phyloP scores from a whole-genome alignment of 2,797 vertebrate genomes.

The Arctocebus calabarensis region DNA sequence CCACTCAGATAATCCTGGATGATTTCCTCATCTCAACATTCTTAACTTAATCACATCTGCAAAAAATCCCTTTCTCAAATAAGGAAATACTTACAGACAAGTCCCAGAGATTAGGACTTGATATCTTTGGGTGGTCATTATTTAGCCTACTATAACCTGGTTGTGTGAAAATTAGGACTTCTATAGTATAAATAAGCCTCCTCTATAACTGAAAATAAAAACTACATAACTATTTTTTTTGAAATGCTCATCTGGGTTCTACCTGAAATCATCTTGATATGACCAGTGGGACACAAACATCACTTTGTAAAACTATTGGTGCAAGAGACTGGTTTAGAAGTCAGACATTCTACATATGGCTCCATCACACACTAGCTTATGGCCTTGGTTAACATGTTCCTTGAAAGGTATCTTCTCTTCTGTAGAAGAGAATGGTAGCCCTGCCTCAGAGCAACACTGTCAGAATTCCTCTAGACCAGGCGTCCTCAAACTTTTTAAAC shows the following conservation, averaged over 20 bases:
- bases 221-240: background rate
- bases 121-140: background rate
- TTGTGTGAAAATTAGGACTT: slow-evolving; percentile 17
- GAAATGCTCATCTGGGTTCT: background rate
- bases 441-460: background rate
- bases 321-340: background rate
- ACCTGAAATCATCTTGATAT: background rate
- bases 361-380: background rate
- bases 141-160: background rate
- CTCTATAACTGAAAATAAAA: slow-evolving; percentile 33
- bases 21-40: background rate
- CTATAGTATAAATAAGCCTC: background rate
- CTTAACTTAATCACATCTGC: slow-evolving; percentile 21
- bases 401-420: background rate
- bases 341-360: slow-evolving; percentile 40
- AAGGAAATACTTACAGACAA: background rate
- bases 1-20: background rate
- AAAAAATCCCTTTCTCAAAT: slow-evolving; percentile 29
- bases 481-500: no score
- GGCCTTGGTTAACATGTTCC: background rate
- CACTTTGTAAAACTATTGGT: slow-evolving; percentile 12
- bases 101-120: slow-evolving; percentile 14
- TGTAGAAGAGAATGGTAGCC: background rate
- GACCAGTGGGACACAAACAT: background rate
- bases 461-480: background rate